A percentile compares a stretch with the other conserved stretches of the same genome.
These are phyloP conservation scores for Vultur gryphus DNA, from an alignment of 2,797 vertebrate species.

Conservation along the genomic window DNA sequence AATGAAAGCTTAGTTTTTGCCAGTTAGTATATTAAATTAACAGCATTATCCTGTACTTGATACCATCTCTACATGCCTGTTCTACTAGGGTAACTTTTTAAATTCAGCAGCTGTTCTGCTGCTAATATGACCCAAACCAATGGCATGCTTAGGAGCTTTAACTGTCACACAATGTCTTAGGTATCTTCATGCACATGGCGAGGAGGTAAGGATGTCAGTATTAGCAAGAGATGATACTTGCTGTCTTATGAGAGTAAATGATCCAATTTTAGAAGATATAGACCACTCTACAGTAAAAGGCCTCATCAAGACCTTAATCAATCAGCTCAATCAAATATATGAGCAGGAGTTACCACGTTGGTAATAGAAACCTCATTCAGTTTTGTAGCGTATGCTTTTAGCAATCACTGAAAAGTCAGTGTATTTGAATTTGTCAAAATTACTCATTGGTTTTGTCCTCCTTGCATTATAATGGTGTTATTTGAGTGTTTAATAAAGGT, in stretches of 20 bases:
- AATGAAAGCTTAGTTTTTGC: background rate
- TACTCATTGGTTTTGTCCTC: background rate
- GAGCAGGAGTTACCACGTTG: background rate
- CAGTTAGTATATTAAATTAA: background rate
- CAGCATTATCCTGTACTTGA: background rate
- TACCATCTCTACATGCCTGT: fast-evolving
- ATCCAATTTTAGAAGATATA: background rate
- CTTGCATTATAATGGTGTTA: background rate
- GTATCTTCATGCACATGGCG: background rate
- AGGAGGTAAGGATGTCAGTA: background rate
- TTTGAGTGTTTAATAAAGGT: background rate
- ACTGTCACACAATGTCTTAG: fast-evolving
- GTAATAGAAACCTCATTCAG: background rate
- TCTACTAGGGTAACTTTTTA: background rate
- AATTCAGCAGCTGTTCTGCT: background rate
- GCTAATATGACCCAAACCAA: background rate
- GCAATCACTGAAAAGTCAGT: background rate
- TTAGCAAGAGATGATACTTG: background rate
- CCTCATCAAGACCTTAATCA: background rate
- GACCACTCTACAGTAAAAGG: background rate
- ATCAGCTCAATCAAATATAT: background rate
- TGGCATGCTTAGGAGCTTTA: background rate
- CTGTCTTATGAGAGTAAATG: background rate
- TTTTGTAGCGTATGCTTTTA: background rate
- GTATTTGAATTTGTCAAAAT: background rate